These are phyloP conservation scores for Heteromyza rotundicornis DNA, from an alignment of 2,888 invertebrate genomes.

Conservation along the genomic window DNA sequence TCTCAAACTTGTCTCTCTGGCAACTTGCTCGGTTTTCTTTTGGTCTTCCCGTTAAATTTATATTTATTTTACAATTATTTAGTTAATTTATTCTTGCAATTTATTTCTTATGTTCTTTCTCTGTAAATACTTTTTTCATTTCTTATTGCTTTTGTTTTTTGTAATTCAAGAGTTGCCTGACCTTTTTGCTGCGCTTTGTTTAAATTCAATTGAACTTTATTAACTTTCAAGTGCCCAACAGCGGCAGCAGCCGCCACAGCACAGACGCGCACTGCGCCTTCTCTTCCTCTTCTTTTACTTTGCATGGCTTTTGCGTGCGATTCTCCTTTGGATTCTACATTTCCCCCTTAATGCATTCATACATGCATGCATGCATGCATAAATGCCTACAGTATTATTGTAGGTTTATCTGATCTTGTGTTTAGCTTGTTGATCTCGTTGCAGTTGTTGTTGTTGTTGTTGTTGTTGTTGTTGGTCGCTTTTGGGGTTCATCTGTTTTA, in stretches of 20 bases:
- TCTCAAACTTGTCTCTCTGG: too few relatives aligned
- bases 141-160: constrained; percentile 2
- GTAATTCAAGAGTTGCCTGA: constrained; percentile 32
- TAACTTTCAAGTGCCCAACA: constrained; percentile 31
- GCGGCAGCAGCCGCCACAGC: constrained; percentile 30
- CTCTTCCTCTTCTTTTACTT: constrained; percentile 21
- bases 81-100: neutral
- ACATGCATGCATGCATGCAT: too few relatives aligned
- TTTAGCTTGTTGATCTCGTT: constrained; percentile 7
- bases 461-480: neutral
- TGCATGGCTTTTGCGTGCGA: neutral
- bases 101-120: neutral
- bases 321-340: neutral
- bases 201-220: constrained; percentile 53
- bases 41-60: too few relatives aligned
- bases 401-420: constrained; percentile 1
- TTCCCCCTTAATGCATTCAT: neutral
- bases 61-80: too few relatives aligned
- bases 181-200: constrained; percentile 41
- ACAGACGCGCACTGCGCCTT: constrained; percentile 7
- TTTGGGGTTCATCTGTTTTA: constrained; percentile 1
- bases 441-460: neutral
- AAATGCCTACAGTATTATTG: neutral
- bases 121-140: neutral
- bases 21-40: too few relatives aligned